A percentile compares a stretch with the other conserved stretches of the same genome.
Evolutionary conservation across 2,888 invertebrate genomes (phyloP).

Genomic region (Bedellia somnulentella): DNA sequence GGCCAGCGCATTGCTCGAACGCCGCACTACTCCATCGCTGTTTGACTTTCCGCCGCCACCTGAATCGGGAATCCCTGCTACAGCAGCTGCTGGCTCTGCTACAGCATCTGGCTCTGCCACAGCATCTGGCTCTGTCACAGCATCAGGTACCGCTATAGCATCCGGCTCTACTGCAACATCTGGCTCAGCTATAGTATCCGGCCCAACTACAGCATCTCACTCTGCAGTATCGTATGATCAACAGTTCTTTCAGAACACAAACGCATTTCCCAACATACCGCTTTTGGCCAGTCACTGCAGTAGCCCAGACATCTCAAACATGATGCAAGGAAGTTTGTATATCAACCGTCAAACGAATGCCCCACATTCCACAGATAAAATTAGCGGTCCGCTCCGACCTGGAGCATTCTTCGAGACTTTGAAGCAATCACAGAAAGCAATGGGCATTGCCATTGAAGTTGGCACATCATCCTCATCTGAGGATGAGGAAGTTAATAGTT

Average conservation of each 20-base stretch:
- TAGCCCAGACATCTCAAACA: conserved; percentile 27
- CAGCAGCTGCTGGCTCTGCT: too few species aligned
- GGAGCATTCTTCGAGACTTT: conserved; percentile 36
- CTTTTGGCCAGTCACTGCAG: conserved; percentile 34
- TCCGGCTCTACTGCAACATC: too few species aligned
- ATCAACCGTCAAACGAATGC: conserved; percentile 16
- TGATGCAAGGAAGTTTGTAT: conserved; percentile 23
- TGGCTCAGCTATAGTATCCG: too few species aligned
- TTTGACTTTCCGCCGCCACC: too few species aligned
- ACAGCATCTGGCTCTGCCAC: too few species aligned
- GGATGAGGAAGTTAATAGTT: conserved; percentile 33
- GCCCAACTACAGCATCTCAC: too few species aligned
- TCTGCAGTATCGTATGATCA: too few species aligned
- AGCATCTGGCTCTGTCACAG: too few species aligned
- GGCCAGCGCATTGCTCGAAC: too few species aligned
- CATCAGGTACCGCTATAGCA: too few species aligned
- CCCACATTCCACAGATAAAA: conserved; percentile 21
- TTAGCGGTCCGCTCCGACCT: conserved; percentile 20
- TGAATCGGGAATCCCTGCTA: too few species aligned
- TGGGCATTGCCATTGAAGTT: conserved; percentile 37
- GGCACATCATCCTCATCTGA: conserved; percentile 50
- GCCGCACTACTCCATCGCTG: too few species aligned
- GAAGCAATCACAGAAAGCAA: conserved; percentile 32
- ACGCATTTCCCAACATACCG: conserved; percentile 44
- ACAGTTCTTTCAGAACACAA: conserved; percentile 35